These are phyloP conservation scores for Ctena decussata DNA, from an alignment of 2,888 invertebrate genomes.

Conservation along the genomic window DNA sequence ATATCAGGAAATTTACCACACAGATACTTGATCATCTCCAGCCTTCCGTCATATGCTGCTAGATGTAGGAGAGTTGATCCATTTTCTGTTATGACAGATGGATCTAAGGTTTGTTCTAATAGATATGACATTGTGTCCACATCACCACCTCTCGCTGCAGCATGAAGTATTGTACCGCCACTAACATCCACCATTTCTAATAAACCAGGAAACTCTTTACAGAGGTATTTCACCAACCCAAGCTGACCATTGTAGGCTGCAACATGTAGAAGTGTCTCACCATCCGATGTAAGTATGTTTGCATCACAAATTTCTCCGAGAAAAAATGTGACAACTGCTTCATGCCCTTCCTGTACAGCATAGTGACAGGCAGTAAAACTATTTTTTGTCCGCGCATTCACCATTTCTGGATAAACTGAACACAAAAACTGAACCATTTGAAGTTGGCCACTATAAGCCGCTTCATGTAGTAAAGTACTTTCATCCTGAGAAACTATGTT, in stretches of 20 bases:
- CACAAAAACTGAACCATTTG: conserved; percentile 52
- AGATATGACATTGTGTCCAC: conserved; percentile 37
- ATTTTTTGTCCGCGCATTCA: conserved; percentile 19
- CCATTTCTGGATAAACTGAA: conserved; percentile 35
- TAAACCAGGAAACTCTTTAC: conserved; percentile 26
- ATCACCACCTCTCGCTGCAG: conserved; percentile 57
- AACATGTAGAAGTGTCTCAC: conserved; percentile 59
- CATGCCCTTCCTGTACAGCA: conserved; percentile 58
- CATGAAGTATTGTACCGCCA: conserved; percentile 46
- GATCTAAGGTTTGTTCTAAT: conserved; percentile 26
- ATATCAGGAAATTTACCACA: conserved; percentile 47
- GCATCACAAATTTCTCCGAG: conserved; percentile 6
- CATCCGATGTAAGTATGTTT: conserved; percentile 33
- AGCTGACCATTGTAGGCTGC: conserved; percentile 53
- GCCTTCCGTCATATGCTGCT: conserved; percentile 46
- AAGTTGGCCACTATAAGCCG: conserved; percentile 51
- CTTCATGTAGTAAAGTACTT: conserved; percentile 59
- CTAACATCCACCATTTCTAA: conserved; percentile 26
- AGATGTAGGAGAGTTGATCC: conserved; percentile 54
- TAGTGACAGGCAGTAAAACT: conserved; percentile 51
- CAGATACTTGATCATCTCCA: conserved; percentile 41
- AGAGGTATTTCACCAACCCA: conserved; percentile 42
- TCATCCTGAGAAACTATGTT: conserved; percentile 45
- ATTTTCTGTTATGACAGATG: conserved; percentile 22
- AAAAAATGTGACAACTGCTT: conserved; percentile 28